Base-by-base conservation (phyloP, 1,140 invertebrate genomes). In the Anadara kagoshimensis region DNA sequence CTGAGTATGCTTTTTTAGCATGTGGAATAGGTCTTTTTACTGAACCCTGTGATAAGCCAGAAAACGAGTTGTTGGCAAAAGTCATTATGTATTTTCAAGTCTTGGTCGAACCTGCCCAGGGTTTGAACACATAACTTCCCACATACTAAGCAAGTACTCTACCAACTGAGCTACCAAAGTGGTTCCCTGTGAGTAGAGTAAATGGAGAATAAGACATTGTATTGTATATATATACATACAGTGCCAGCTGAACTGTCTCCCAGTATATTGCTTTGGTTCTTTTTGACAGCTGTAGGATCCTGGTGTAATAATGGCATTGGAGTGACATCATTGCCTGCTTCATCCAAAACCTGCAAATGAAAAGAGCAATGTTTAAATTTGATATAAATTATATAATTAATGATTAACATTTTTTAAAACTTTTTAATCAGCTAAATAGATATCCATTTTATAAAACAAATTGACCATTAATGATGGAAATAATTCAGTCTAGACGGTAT, bases 301-400 rank as follows among this genome's bases (percentile, higher is more conserved):
- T 71, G 20, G 0, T 80, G 69, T 22, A 84, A 57, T 18, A 88
- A 66, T n/a, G 87, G 84, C 20, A 83, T 56, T n/a, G 87, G 86
- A 44, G 86, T 88, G 5, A 87, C 84, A 83, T 87, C 87, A 73
- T 76, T 76, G 14, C 87, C 86, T 67, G 66, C 62, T 49, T 87
- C 87, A 84, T 87, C 85, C 75, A 83, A 75, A 44, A 88, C 79
- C 84, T 87, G 57, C 36, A 78, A 68, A 61, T 43, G 14, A 20
- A 43, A 56, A 45, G 51, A 11, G 71, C 58, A 57, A 12, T n/a
- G n/a, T n/a, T n/a, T n/a, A n/a, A n/a, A n/a, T n/a, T n/a, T 49
- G 18, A 49, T 49, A 11, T 49, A 18, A 49, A 2, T 36, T 36
- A 36, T 36, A 36, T 3, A 36, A 36, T 36, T 16, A 18, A 22